phyloP scores from a whole-genome alignment of 2,113 vertebrate species.

The Alligator mississippiensis region DNA sequence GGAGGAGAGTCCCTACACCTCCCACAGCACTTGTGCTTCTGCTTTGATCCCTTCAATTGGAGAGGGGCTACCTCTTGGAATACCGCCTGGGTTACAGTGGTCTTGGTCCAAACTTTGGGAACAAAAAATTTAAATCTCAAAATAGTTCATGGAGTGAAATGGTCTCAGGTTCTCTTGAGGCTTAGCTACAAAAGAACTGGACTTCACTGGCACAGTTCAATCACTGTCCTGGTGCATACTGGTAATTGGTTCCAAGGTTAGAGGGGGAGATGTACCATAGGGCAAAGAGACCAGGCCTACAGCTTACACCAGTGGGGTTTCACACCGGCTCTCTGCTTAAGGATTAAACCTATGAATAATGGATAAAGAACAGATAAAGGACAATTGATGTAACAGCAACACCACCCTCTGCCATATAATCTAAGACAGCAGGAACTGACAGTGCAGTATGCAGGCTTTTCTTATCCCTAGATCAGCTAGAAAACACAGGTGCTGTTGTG shows the following conservation, averaged over 20 bases:
- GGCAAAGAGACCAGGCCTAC: not conserved
- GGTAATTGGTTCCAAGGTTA: no score
- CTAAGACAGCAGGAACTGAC: not conserved
- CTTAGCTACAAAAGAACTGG: not conserved
- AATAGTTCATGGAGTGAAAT: no score
- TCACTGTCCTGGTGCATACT: not conserved
- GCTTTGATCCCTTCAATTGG: no score
- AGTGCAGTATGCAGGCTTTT: accelerated
- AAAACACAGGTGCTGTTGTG: accelerated
- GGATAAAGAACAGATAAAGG: not conserved
- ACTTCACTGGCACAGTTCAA: not conserved
- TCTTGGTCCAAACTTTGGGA: no score
- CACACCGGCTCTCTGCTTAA: not conserved
- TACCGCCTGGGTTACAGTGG: no score
- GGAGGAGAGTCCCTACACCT: no score
- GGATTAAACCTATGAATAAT: constrained; percentile 14
- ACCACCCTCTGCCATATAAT: not conserved
- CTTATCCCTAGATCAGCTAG: accelerated
- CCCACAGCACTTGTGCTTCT: no score
- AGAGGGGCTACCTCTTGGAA: not conserved
- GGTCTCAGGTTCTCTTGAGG: not conserved
- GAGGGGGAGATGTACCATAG: no score
- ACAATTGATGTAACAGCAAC: constrained; percentile 14
- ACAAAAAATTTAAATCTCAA: no score
- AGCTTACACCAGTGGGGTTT: not conserved